These are phyloP conservation scores for Hyposmocoma kahamanoa DNA, from an alignment of 1,140 invertebrate genomes.

Conservation along the genomic window DNA sequence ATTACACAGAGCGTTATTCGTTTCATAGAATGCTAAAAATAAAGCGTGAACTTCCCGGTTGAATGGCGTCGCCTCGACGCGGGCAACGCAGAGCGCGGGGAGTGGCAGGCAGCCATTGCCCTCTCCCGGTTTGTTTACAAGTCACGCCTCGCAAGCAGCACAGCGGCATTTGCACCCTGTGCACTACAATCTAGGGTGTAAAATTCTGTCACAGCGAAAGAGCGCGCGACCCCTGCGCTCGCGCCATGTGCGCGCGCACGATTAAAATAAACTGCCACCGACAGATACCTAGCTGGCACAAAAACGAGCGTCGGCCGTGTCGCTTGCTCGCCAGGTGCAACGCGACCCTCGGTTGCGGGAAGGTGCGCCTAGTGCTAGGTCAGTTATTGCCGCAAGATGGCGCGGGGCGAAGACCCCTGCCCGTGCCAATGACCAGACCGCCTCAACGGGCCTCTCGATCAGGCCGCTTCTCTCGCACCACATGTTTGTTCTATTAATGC, in stretches of 20 bases:
- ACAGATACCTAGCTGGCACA: slow-evolving; percentile 48
- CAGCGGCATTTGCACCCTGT: slow-evolving; percentile 41
- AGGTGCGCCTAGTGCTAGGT: slow-evolving; percentile 58
- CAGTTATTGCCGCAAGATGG: slow-evolving; percentile 46
- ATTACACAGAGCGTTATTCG: slow-evolving; percentile 34
- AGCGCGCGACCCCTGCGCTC: slow-evolving; percentile 41
- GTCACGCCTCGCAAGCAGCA: slow-evolving; percentile 26
- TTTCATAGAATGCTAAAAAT: slow-evolving; percentile 64
- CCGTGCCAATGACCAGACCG: slow-evolving; percentile 45
- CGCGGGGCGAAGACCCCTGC: slow-evolving; percentile 31
- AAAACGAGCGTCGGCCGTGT: slow-evolving; percentile 37
- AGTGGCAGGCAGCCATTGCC: slow-evolving; percentile 64
- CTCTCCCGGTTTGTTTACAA: slow-evolving; percentile 71
- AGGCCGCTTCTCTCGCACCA: slow-evolving; percentile 13
- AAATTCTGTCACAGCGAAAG: slow-evolving; percentile 16
- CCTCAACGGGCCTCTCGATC: slow-evolving; percentile 31
- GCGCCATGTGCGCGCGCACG: slow-evolving; percentile 61
- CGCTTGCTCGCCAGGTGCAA: slow-evolving; percentile 50
- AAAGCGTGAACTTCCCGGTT: slow-evolving; percentile 70
- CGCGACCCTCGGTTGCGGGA: slow-evolving; percentile 35
- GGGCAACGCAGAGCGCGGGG: slow-evolving; percentile 51
- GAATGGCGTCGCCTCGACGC: slow-evolving; percentile 66
- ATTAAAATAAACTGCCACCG: slow-evolving; percentile 64
- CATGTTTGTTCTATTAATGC: slow-evolving; percentile 9
- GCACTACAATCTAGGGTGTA: slow-evolving; percentile 36